Evolutionary conservation across 2,797 vertebrate species (phyloP).

Genomic region (Helicolenus hilgendorfi): DNA sequence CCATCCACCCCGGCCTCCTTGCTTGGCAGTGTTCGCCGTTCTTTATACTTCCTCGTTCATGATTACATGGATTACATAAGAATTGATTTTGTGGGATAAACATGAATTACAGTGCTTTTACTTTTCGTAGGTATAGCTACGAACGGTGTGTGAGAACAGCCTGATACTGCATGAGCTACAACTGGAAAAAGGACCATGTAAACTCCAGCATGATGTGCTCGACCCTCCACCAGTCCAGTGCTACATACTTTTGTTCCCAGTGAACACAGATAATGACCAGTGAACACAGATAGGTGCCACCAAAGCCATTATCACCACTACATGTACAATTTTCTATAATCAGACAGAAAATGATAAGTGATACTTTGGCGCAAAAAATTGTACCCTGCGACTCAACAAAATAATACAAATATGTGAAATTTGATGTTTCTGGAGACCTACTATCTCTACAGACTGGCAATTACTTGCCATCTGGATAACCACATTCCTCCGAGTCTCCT

Average conservation of each 20-base stretch:
- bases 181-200: not conserved
- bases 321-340: conserved; percentile 11
- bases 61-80: too few relatives aligned
- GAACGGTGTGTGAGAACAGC: too few relatives aligned
- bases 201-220: not conserved
- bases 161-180: not conserved
- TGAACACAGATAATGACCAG: not conserved
- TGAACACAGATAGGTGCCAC: not conserved
- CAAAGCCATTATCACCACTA: not conserved
- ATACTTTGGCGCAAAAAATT: conserved; percentile 6
- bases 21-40: rapidly evolving
- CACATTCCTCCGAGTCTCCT: not conserved
- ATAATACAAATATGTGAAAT: not conserved
- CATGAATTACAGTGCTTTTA: rapidly evolving
- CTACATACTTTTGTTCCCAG: not conserved
- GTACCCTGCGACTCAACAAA: not conserved
- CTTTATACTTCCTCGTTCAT: too few relatives aligned
- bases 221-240: not conserved
- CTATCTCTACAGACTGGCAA: not conserved
- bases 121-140: not conserved
- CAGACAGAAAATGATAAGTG: conserved; percentile 21
- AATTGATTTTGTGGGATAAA: too few relatives aligned
- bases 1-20: too few relatives aligned
- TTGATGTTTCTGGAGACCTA: not conserved
- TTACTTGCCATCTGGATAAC: not conserved